Percentiles rank a stretch among this genome's conserved stretches.
These are phyloP conservation scores for Oreochromis aureus DNA, from an alignment of 2,113 vertebrate species.

Conservation along the genomic window DNA sequence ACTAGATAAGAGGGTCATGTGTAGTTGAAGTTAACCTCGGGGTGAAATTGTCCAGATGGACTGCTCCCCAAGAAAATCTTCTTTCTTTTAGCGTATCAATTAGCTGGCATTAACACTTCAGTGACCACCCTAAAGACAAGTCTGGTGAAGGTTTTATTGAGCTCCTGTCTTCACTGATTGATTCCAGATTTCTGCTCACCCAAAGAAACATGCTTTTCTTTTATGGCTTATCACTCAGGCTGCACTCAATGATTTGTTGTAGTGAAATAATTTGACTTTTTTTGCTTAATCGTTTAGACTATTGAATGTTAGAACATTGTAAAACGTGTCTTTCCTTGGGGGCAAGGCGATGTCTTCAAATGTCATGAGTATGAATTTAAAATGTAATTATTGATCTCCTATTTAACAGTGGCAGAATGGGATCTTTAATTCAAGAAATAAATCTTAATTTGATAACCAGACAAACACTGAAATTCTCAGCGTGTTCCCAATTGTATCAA, in stretches of 20 bases:
- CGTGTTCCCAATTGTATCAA: background rate
- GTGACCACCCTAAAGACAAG: constrained; percentile 13
- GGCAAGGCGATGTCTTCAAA: background rate
- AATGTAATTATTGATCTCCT: background rate
- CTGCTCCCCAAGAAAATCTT: background rate
- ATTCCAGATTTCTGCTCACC: background rate
- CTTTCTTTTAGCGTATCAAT: constrained; percentile 3
- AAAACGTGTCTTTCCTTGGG: background rate
- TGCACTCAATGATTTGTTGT: background rate
- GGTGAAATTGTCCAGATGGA: constrained; percentile 34
- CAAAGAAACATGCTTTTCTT: background rate
- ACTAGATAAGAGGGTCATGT: constrained; percentile 35
- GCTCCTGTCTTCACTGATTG: background rate
- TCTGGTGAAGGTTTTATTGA: background rate
- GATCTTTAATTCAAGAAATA: background rate
- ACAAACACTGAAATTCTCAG: background rate
- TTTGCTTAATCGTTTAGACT: background rate
- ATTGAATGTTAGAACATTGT: background rate
- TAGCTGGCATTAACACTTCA: constrained; percentile 37
- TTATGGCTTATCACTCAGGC: background rate
- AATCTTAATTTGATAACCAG: background rate
- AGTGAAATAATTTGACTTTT: background rate
- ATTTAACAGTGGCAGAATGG: background rate
- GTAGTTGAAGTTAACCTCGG: constrained; percentile 42
- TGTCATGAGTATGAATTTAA: background rate